Evolutionary conservation across 1,140 invertebrate genomes (phyloP).

Genomic region (Drosophila chauvacae): DNA sequence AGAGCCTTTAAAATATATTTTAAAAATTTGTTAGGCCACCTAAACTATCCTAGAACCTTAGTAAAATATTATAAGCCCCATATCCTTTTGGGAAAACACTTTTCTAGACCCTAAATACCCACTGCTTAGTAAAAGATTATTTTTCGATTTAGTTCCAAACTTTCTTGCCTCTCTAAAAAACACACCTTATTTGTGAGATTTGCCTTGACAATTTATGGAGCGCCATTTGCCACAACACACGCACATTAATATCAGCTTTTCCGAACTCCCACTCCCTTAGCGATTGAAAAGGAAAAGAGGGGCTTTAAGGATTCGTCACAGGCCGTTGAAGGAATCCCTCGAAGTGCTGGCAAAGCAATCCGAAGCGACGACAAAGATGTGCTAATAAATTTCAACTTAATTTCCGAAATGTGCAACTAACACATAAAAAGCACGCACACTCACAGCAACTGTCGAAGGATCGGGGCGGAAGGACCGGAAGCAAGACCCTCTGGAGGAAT

Average conservation of each 20-base stretch:
- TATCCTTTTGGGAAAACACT: not conserved
- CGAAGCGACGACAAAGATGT: conserved; percentile 78
- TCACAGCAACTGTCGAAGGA: conserved; percentile 4
- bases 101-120: not conserved
- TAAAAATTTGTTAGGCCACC: rapidly evolving
- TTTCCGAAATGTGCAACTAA: conserved; percentile 82
- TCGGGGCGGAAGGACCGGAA: conserved; percentile 8
- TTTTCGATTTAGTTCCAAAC: conserved; percentile 27
- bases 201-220: conserved; percentile 44
- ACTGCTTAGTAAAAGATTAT: conserved; percentile 30
- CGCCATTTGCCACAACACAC: conserved; percentile 45
- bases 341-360: conserved; percentile 70
- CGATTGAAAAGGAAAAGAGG: conserved; percentile 38
- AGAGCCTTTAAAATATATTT: not conserved
- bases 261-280: not conserved
- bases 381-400: conserved; percentile 82
- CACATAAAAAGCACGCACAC: conserved; percentile 70
- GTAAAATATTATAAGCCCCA: not conserved
- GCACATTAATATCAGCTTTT: conserved; percentile 47
- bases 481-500: conserved; percentile 21
- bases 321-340: conserved; percentile 31
- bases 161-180: conserved; percentile 1
- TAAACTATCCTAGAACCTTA: too few species aligned
- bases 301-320: conserved; percentile 56
- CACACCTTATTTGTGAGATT: conserved; percentile 45